Base-by-base conservation (phyloP, 2,888 invertebrate species). In the Eretmocerus hayati region DNA sequence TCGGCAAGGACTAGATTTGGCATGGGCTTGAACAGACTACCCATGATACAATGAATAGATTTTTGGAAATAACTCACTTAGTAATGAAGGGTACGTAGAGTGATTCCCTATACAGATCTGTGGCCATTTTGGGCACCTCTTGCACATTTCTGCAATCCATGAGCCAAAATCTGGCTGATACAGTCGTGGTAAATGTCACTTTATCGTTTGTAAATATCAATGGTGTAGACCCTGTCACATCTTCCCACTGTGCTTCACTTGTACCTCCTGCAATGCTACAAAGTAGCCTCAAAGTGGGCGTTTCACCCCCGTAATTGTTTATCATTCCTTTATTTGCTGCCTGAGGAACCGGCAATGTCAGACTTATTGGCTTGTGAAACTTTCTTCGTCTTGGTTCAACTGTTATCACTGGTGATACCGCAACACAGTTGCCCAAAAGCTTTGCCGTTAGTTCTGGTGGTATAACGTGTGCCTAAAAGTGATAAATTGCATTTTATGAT, bases 111-210 rank as follows among this genome's bases (percentile, higher is more conserved):
- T 99, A 99, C 31, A 99, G 77, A 65, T 96, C 95, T 0, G 94
- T 93, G 1, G 97, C 97, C 84, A 97, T 87, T 71, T 90, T 87
- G 6, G 94, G 90, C 1, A 95, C 94, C 65, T 97, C 96, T 50
- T 86, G 80, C 19, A 95, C 87, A 71, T 95, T 96, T 56, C 91
- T 81, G 66, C 96, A 99, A 73, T 97, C 97, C 88, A 99, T 95
- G 52, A 99, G 76, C 96, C 97, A 97, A 74, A 99, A 99, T 67
- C 93, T 82, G 40, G 97, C 99, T 0, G 97, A 99, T 0, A 99
- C 97, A 0, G 96, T 97, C 8, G 97, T 99, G 9, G 97, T 99
- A 75, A 99, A 99, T 21, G 95, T 94, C 2, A 96, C 96, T 67
- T 92, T 93, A 71, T 97, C 94, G 62, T 92, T 94, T 56, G 94